These are phyloP conservation scores for Silurus lanzhouensis DNA, from an alignment of 2,797 vertebrate species.

Conservation along the genomic window DNA sequence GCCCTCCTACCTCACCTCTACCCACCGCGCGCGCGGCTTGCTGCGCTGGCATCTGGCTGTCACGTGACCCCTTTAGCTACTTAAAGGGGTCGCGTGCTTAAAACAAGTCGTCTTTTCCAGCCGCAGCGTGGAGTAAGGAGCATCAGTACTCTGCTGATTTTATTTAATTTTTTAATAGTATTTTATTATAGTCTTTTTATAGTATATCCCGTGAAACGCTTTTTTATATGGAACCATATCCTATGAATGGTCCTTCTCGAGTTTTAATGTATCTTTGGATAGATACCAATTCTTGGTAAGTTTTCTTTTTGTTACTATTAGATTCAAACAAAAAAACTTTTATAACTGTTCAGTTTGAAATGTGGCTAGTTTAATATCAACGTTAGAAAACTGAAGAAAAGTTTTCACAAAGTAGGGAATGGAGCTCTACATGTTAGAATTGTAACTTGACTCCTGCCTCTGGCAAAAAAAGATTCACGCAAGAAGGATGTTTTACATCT, in stretches of 20 bases:
- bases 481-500: constrained; percentile 33
- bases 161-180: neutral
- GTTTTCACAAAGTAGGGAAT: too few species aligned
- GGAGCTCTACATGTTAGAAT: neutral
- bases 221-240: neutral
- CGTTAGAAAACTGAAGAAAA: neutral
- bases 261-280: neutral
- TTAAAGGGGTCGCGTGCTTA: constrained; percentile 1
- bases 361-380: neutral
- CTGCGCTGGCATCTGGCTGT: constrained; percentile 65
- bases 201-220: too few species aligned
- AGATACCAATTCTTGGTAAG: neutral
- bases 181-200: neutral
- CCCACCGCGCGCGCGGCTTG: constrained; percentile 30
- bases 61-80: constrained; percentile 59
- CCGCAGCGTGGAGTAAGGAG: neutral
- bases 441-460: neutral
- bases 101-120: neutral
- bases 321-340: neutral
- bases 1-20: neutral
- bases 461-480: neutral
- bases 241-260: neutral
- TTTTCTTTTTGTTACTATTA: neutral
- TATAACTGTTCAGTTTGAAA: neutral
- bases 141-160: neutral